Base-by-base conservation (phyloP, 2,113 vertebrate genomes). In the Vidua macroura region DNA sequence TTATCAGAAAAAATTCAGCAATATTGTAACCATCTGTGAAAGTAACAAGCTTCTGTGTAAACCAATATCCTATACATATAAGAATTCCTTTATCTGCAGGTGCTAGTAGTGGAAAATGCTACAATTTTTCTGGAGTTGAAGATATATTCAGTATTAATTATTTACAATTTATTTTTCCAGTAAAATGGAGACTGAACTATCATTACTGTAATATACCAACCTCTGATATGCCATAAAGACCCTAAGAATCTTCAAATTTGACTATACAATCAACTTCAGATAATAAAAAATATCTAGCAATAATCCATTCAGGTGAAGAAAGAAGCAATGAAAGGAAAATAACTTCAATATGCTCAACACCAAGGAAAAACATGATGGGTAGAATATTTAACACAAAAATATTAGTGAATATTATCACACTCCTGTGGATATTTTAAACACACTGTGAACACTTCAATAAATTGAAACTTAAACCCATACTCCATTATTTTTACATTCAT, bases 401-500 rank as follows among this genome's bases (percentile, higher is more conserved):
- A 66, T 14, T 46, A 41, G 24, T 49, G 69, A 77, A 44, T 43
- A 63, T 23, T 41, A 59, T 41, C 46, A 37, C 11, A 17, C 2
- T 49, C 14, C 15, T 46, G 10, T 14, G 49, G 37, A 37, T 25
- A 49, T 46, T 19, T 15, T 66, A 73, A 52, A 62, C 5, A 13
- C 0, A 0, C 1, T 7, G 43, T 6, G 23, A 62, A n/a, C 10
- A 20, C 55, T 63, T 84, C 8, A 35, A 55, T 14, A 53, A 69
- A 55, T 33, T 53, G 6, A 70, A 37, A 43, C 5, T 22, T 28
- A 58, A 66, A 41, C 41, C 9, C 17, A 35, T 22, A 56, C 5
- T 85, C 16, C 4, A 2, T 30, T 35, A 33, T 30, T 63, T 63
- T 76, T 39, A 8, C 2, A 1, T 48, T 64, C 11, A 62, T 72